Conservation (phyloP, 2,888 invertebrate species). For the Helobdella robusta region DNA sequence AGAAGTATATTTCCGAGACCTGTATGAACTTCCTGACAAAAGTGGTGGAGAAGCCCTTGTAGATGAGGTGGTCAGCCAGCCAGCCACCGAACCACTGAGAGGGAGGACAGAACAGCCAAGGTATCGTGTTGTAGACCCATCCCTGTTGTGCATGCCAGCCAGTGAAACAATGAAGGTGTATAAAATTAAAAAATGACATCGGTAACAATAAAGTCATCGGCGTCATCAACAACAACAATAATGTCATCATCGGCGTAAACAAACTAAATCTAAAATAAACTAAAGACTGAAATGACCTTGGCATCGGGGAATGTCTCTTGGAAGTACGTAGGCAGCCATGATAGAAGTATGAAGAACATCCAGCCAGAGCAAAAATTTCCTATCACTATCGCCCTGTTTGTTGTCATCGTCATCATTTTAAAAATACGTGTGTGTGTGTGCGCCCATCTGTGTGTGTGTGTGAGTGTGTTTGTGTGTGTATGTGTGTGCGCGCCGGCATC, state of each 20-base stretch:
- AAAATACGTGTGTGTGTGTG: too few relatives aligned
- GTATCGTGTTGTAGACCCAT: slow-evolving; percentile 65
- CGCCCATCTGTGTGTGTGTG: too few relatives aligned
- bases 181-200: too few relatives aligned
- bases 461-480: too few relatives aligned
- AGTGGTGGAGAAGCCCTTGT: slow-evolving; percentile 48
- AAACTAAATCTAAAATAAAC: too few relatives aligned
- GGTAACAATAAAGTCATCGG: too few relatives aligned
- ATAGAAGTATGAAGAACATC: slow-evolving; percentile 63
- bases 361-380: slow-evolving; percentile 66
- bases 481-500: too few relatives aligned
- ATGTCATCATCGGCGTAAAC: too few relatives aligned
- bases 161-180: not conserved
- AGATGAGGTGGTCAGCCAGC: slow-evolving; percentile 56
- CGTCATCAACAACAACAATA: too few relatives aligned
- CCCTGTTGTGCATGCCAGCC: slow-evolving; percentile 48
- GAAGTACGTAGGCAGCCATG: slow-evolving; percentile 67
- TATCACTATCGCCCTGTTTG: slow-evolving; percentile 61
- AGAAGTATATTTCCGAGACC: slow-evolving; percentile 36
- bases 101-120: slow-evolving; percentile 60
- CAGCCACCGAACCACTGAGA: slow-evolving; percentile 59
- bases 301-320: slow-evolving; percentile 62
- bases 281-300: slow-evolving; percentile 43
- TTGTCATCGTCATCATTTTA: too few relatives aligned
- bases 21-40: slow-evolving; percentile 52